Evolutionary conservation across 2,888 invertebrate genomes (phyloP).

Genomic region (Drosophila affinis): DNA sequence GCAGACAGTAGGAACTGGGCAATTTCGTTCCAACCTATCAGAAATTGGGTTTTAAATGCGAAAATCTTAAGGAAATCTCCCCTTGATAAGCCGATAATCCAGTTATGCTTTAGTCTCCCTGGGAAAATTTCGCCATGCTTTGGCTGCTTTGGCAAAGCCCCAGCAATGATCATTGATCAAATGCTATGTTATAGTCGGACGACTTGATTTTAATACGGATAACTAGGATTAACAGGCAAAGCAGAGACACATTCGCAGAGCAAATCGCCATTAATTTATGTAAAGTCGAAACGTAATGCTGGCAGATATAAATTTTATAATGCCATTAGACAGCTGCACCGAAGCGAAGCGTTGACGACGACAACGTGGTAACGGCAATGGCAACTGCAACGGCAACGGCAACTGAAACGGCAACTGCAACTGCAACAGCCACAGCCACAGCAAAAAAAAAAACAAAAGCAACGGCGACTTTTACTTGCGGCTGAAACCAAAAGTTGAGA

Average conservation of each 20-base stretch:
- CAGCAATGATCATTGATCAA: not conserved
- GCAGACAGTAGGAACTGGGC: not conserved
- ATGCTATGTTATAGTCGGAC: constrained; percentile 8
- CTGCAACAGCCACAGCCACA: too few relatives aligned
- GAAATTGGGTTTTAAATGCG: not conserved
- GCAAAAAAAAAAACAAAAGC: not conserved
- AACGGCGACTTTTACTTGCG: constrained; percentile 68
- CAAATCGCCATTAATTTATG: constrained; percentile 63
- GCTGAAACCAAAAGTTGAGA: constrained; percentile 72
- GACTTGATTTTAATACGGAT: constrained; percentile 38
- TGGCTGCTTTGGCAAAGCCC: constrained; percentile 2
- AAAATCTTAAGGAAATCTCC: not conserved
- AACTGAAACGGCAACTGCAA: too few relatives aligned
- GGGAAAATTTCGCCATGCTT: constrained; percentile 27
- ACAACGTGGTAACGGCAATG: constrained; percentile 3
- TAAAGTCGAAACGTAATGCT: constrained; percentile 63
- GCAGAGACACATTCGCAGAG: constrained; percentile 35
- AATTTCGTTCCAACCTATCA: not conserved
- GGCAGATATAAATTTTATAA: constrained; percentile 68
- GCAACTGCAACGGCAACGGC: not conserved
- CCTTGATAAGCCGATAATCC: not conserved
- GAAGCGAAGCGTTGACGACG: constrained; percentile 24
- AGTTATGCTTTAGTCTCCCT: not conserved
- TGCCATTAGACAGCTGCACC: constrained; percentile 61
- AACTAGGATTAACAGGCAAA: constrained; percentile 45